Percentiles rank a stretch among this genome's conserved stretches.
Conservation (phyloP, 2,797 vertebrate species). For the Sebastes minor region DNA sequence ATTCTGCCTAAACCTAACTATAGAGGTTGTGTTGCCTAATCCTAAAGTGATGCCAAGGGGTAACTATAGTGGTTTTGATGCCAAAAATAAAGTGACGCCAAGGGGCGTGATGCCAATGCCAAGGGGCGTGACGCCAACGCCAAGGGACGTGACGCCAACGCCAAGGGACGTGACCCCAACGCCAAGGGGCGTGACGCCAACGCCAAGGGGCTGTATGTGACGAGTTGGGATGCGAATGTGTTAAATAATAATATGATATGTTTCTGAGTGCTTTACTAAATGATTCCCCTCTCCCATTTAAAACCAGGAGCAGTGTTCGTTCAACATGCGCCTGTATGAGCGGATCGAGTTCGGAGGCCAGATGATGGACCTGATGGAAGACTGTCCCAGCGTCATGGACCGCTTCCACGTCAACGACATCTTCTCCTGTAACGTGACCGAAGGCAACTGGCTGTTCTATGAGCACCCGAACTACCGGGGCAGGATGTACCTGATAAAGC, state of each 20-base stretch:
- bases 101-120: too few relatives aligned
- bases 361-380: slow-evolving; percentile 75
- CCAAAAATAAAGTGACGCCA: too few relatives aligned
- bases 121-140: too few relatives aligned
- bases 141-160: too few relatives aligned
- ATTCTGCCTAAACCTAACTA: too few relatives aligned
- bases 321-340: slow-evolving; percentile 74
- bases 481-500: slow-evolving; percentile 71
- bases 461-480: slow-evolving; percentile 72
- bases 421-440: slow-evolving; percentile 75
- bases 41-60: too few relatives aligned
- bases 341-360: slow-evolving; percentile 78
- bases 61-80: too few relatives aligned
- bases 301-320: slow-evolving; percentile 42
- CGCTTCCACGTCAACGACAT: slow-evolving; percentile 71
- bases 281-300: background rate
- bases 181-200: too few relatives aligned
- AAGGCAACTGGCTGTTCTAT: slow-evolving; percentile 75
- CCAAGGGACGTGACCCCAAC: too few relatives aligned
- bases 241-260: background rate
- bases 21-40: too few relatives aligned
- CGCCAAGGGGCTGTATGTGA: too few relatives aligned
- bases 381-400: slow-evolving; percentile 77
- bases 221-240: too few relatives aligned
- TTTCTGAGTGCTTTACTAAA: background rate